Evolutionary conservation across 1,140 invertebrate species (phyloP), one percentile per base, ranked within the genome.

Genomic region (Drosophila bocki): DNA sequence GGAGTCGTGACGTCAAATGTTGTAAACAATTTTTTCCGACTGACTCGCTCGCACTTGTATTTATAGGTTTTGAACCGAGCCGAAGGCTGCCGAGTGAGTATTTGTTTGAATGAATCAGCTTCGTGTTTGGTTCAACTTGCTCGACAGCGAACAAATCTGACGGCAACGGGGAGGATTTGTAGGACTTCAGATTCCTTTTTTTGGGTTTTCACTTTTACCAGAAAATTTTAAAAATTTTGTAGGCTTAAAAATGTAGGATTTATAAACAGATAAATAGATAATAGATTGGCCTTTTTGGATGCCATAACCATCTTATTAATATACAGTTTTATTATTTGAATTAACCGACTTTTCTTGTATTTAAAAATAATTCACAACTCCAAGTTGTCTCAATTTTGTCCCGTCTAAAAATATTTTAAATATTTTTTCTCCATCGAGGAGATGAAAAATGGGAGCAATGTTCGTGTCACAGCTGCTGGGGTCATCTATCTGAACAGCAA

Each of bases 401-500:
- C 60, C 12, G 26, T 48, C 37, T 50, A 62, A 35, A 50, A 68
- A 62, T 69, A 64, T 37, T 42, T 33, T 22, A 61, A 48, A 29
- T 29, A 29, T 29, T 29, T 29, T 26, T 29, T 29, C 5, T 29
- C 5, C 26, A 29, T 29, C 26, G 4, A 29, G 26, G 19, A 42
- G 29, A 19, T 2, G 15, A n/a, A 33, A 9, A 39, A 37, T 15
- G 32, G 47, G 19, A 45, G 1, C 82, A 86, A 82, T 82, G 75
- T 78, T 67, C 82, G 78, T 75, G 69, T 41, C 59, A 17, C 59
- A 48, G 32, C 59, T 72, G 32, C 41, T 51, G 57, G 58, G 75
- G 74, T 78, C 82, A 86, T 71, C 61, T 33, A 86, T 71, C 61
- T 33, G 17, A 72, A 35, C 47, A 22, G 32, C 65, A 22, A 75